phyloP scores from a whole-genome alignment of 1,140 invertebrate species.

The Calliphora vicina region DNA sequence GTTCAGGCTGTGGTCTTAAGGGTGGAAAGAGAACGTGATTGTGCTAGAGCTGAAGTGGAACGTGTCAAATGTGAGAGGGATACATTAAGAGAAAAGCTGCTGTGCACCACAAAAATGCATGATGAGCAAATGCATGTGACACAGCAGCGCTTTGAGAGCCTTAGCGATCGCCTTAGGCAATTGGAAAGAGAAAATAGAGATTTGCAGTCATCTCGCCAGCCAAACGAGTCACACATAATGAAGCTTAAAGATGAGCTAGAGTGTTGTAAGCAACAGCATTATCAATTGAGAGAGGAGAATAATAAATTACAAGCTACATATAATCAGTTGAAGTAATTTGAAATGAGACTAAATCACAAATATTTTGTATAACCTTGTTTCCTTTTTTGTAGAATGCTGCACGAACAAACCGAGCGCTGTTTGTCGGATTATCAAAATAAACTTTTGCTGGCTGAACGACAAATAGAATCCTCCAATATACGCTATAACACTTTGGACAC shows the following conservation, averaged over 20 bases:
- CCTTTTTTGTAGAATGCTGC: conserved; percentile 46
- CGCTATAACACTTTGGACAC: conserved; percentile 49
- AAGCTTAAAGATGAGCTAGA: conserved; percentile 54
- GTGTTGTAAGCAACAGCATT: conserved; percentile 44
- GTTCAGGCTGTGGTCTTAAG: conserved; percentile 55
- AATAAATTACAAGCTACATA: conserved; percentile 45
- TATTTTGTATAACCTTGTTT: background rate
- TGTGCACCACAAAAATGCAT: conserved; percentile 48
- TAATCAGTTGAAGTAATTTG: conserved; percentile 51
- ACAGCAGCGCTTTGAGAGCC: conserved; percentile 48
- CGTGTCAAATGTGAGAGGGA: conserved; percentile 56
- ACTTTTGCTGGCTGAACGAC: conserved; percentile 48
- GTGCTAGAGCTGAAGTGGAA: conserved; percentile 53
- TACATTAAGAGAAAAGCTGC: conserved; percentile 52
- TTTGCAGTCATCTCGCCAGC: conserved; percentile 49
- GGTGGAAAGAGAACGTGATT: conserved; percentile 55
- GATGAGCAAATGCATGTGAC: conserved; percentile 47
- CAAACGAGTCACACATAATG: conserved; percentile 50
- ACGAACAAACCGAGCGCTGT: conserved; percentile 59
- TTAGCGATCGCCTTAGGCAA: conserved; percentile 46
- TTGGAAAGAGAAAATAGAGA: conserved; percentile 55
- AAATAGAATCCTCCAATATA: conserved; percentile 50
- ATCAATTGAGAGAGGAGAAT: conserved; percentile 44
- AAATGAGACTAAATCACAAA: background rate
- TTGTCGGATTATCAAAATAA: conserved; percentile 54